Percentiles rank a stretch among this genome's conserved stretches.
Evolutionary conservation across 2,113 vertebrate genomes (phyloP).

Genomic region (Tupaia tana): DNA sequence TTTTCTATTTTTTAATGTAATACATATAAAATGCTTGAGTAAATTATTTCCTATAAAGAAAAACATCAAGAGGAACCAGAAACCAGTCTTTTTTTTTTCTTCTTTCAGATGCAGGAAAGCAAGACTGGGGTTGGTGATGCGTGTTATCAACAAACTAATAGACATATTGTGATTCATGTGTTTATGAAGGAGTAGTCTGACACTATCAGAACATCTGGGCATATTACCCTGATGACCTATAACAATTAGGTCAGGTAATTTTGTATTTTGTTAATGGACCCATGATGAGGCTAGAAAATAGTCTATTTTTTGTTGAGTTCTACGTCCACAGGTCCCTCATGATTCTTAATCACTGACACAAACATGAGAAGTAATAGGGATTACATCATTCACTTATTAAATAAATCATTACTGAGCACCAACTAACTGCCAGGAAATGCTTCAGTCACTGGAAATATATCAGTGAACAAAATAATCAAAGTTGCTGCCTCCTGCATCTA

Average conservation of each 20-base stretch:
- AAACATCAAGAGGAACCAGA: background rate
- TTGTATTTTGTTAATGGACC: background rate
- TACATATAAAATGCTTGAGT: background rate
- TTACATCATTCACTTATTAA: constrained; percentile 45
- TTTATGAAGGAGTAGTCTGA: constrained; percentile 28
- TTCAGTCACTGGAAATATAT: background rate
- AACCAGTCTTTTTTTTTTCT: background rate
- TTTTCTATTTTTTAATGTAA: constrained; percentile 47
- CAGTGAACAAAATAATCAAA: background rate
- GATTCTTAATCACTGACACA: constrained; percentile 52
- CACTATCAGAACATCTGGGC: background rate
- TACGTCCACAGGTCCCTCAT: background rate
- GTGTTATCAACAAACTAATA: background rate
- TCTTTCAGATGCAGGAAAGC: background rate
- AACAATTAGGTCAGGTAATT: background rate
- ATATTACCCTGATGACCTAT: background rate
- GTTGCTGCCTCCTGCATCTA: background rate
- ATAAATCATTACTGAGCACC: constrained; percentile 45
- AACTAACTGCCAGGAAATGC: constrained; percentile 53
- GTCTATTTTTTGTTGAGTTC: background rate
- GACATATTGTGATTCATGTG: background rate
- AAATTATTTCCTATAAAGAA: constrained; percentile 10
- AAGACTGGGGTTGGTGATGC: background rate
- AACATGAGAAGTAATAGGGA: constrained; percentile 21
- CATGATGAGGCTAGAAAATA: background rate